A percentile compares a stretch with the other conserved stretches of the same genome.
These are phyloP conservation scores for Desmodus rotundus DNA, from an alignment of 2,113 vertebrate genomes.

Conservation along the genomic window DNA sequence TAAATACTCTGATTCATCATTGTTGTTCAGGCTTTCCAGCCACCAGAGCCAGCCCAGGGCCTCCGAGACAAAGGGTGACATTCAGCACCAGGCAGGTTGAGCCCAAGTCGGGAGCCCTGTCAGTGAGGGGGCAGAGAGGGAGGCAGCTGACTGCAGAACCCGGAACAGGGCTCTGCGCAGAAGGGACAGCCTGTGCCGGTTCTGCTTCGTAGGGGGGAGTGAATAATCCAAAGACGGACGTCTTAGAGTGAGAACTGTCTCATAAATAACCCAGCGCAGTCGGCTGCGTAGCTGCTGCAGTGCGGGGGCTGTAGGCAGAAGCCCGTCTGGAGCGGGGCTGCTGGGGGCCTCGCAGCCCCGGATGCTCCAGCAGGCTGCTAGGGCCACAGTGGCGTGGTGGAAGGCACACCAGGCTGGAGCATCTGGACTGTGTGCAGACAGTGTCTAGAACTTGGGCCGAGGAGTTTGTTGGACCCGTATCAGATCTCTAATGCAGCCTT, in stretches of 20 bases:
- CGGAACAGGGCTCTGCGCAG: neutral
- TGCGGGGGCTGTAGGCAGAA: neutral
- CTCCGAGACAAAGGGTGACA: constrained; percentile 69
- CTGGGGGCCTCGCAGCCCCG: rapidly evolving
- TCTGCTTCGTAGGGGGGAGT: neutral
- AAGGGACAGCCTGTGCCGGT: neutral
- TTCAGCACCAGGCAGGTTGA: constrained; percentile 22
- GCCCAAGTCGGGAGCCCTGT: constrained; percentile 32
- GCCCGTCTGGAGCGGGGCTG: neutral
- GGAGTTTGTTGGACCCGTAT: neutral
- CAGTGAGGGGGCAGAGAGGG: neutral
- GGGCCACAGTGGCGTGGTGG: rapidly evolving
- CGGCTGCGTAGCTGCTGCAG: neutral
- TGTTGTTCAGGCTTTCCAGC: constrained; percentile 71
- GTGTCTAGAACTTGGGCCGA: rapidly evolving
- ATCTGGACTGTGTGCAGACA: neutral
- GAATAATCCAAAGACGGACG: neutral
- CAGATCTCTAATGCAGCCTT: rapidly evolving
- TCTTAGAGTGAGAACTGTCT: neutral
- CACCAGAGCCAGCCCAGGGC: constrained; percentile 31
- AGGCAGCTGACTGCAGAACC: constrained; percentile 42
- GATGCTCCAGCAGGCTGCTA: rapidly evolving
- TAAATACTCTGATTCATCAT: constrained; percentile 77
- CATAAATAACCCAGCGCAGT: neutral
- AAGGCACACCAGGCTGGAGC: neutral